A percentile compares a stretch with the other conserved stretches of the same genome.
These are phyloP conservation scores for Rhopilema esculentum DNA, from an alignment of 30 jellyfish, hydroid and myxozoan species.

Conservation along the genomic window DNA sequence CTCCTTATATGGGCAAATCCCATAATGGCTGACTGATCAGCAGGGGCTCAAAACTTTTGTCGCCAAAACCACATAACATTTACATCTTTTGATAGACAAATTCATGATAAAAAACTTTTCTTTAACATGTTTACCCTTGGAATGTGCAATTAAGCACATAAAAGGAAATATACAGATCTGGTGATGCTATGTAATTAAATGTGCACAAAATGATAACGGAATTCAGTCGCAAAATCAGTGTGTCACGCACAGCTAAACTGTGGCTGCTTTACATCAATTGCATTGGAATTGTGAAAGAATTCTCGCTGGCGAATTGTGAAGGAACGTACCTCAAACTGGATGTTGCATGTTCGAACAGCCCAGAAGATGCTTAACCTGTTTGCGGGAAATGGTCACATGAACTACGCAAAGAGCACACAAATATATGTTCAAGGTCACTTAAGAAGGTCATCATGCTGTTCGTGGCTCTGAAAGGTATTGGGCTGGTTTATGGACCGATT, in stretches of 20 bases:
- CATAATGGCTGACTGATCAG: too few species aligned
- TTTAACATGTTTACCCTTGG: too few species aligned
- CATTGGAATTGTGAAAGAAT: constrained; percentile 59
- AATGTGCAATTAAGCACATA: too few species aligned
- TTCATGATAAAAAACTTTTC: too few species aligned
- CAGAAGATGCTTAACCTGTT: constrained; percentile 72
- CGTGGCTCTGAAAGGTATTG: constrained; percentile 53
- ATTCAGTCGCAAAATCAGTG: constrained; percentile 7
- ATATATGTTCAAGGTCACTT: constrained; percentile 47
- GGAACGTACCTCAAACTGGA: constrained; percentile 82
- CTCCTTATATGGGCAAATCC: too few species aligned
- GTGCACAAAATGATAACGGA: constrained; percentile 12
- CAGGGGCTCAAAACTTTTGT: too few species aligned
- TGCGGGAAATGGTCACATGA: constrained; percentile 77
- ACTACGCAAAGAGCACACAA: constrained; percentile 69
- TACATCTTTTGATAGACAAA: too few species aligned
- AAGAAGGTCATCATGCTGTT: constrained; percentile 64
- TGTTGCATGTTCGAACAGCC: constrained; percentile 49
- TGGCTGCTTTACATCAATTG: constrained; percentile 62
- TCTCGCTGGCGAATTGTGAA: constrained; percentile 72
- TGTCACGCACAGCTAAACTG: constrained; percentile 69
- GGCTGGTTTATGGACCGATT: constrained; percentile 85
- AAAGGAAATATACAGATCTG: too few species aligned
- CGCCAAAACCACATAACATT: too few species aligned
- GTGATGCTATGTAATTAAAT: too few species aligned